phyloP scores from a whole-genome alignment of 2,113 vertebrate species.

The Protomyctophum bolini region DNA sequence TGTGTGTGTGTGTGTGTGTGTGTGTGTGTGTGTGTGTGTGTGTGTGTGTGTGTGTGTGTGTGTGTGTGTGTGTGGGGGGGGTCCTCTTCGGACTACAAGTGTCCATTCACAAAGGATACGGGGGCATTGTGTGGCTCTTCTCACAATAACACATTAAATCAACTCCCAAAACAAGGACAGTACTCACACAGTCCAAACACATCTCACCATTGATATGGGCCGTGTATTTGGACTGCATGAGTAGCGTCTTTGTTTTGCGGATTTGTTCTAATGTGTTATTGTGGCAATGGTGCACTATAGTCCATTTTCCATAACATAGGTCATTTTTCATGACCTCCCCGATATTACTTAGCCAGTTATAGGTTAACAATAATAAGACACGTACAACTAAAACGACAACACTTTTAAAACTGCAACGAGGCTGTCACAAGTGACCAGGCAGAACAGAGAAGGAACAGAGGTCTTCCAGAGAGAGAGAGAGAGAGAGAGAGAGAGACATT shows the following conservation, averaged over 20 bases:
- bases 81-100: conserved; percentile 58
- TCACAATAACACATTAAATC: no score
- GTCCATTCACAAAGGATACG: conserved; percentile 62
- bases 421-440: background rate
- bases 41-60: background rate
- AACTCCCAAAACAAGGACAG: no score
- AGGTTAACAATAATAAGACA: no score
- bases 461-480: conserved; percentile 16
- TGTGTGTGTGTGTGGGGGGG: conserved; percentile 9
- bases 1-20: background rate
- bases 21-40: conserved; percentile 25
- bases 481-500: conserved; percentile 32
- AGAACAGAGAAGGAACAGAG: background rate
- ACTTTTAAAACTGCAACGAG: background rate
- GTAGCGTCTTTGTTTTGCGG: background rate
- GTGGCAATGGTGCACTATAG: background rate
- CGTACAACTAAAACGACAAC: no score
- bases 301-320: background rate
- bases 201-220: conserved; percentile 27
- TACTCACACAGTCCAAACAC: no score
- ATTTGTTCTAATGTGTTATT: background rate
- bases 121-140: conserved; percentile 35
- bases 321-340: no score
- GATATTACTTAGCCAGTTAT: no score
- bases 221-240: background rate